These are phyloP conservation scores for Battus philenor DNA, from an alignment of 1,140 invertebrate genomes.

Conservation along the genomic window DNA sequence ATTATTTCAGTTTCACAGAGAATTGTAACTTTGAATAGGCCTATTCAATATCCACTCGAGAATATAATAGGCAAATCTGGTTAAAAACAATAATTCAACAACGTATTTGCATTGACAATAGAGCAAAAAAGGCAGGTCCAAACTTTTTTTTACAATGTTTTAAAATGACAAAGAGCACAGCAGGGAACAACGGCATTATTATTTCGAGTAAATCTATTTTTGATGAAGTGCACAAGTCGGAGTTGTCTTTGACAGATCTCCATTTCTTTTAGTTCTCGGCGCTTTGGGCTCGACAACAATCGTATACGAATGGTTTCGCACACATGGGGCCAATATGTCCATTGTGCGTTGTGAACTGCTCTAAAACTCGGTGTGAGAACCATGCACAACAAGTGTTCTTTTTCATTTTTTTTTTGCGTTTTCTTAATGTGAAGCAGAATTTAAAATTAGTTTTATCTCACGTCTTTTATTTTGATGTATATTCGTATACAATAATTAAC, in stretches of 20 bases:
- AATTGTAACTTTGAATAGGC: constrained; percentile 27
- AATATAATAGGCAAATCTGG: constrained; percentile 36
- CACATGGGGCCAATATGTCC: constrained; percentile 66
- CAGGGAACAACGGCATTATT: constrained; percentile 59
- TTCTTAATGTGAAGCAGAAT: not conserved
- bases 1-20: constrained; percentile 8
- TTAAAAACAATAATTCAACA: constrained; percentile 66
- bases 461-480: no score
- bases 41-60: constrained; percentile 49
- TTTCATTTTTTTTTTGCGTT: constrained; percentile 23
- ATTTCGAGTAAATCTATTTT: constrained; percentile 61
- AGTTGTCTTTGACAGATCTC: constrained; percentile 47
- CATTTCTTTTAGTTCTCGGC: constrained; percentile 44
- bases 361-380: constrained; percentile 55
- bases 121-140: constrained; percentile 28
- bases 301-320: constrained; percentile 52
- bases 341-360: constrained; percentile 43
- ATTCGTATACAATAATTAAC: no score
- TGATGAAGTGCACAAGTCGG: constrained; percentile 72
- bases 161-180: constrained; percentile 35
- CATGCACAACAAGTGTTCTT: constrained; percentile 26
- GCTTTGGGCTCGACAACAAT: constrained; percentile 47
- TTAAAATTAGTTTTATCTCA: not conserved
- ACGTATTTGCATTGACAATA: constrained; percentile 41
- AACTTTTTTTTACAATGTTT: constrained; percentile 43